phyloP scores from a whole-genome alignment of 2,797 vertebrate species.

The Acridotheres tristis region DNA sequence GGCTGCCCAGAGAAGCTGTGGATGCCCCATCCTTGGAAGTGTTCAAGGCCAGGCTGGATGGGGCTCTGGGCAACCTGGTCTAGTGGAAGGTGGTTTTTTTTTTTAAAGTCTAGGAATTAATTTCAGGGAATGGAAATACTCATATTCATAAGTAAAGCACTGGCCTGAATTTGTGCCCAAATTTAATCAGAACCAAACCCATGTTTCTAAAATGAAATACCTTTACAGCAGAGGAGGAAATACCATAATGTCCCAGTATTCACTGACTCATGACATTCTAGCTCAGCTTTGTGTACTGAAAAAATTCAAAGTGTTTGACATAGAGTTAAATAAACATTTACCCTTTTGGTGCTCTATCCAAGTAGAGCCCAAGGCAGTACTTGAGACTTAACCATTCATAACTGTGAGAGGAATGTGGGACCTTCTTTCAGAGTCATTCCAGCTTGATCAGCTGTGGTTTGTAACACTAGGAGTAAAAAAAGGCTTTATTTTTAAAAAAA shows the following conservation, averaged over 20 bases:
- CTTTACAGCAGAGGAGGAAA: constrained; percentile 49
- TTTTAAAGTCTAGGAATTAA: not conserved
- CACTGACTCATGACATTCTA: constrained; percentile 53
- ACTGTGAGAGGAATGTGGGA: constrained; percentile 42
- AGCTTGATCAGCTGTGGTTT: not conserved
- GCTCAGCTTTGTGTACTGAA: constrained; percentile 31
- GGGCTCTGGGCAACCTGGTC: not conserved
- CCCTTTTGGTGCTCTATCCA: constrained; percentile 27
- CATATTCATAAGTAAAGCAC: not conserved
- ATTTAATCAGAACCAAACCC: constrained; percentile 49
- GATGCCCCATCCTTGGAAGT: not conserved
- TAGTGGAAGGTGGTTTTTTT: not conserved
- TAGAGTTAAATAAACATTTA: constrained; percentile 59
- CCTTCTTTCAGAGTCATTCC: not conserved
- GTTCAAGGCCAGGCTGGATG: not conserved
- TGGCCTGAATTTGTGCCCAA: constrained; percentile 30
- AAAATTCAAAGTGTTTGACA: constrained; percentile 44
- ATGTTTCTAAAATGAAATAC: not conserved
- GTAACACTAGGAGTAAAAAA: not conserved
- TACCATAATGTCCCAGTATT: constrained; percentile 35
- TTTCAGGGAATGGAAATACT: not conserved
- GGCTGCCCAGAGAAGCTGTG: not conserved
- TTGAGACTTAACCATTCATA: constrained; percentile 40
- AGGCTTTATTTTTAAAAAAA: not conserved
- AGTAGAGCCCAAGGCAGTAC: constrained; percentile 7